phyloP scores from a whole-genome alignment of 1,140 invertebrate genomes.

The Notospermus geniculatus region DNA sequence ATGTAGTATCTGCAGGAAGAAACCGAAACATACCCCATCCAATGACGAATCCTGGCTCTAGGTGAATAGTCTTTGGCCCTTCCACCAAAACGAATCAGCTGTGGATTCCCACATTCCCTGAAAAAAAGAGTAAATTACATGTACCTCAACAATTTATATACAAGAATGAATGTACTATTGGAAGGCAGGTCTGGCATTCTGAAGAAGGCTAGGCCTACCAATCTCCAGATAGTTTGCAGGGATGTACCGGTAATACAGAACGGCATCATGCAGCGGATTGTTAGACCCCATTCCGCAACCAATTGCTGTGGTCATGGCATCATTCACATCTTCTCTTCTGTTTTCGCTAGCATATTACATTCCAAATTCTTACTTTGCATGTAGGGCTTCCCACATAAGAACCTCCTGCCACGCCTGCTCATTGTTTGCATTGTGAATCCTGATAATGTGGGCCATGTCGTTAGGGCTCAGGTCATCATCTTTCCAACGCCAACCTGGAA shows the following conservation, averaged over 20 bases:
- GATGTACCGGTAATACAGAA: no score
- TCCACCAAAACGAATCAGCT: slow-evolving; percentile 93
- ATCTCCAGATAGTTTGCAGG: no score
- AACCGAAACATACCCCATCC: slow-evolving; percentile 66
- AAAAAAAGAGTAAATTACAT: slow-evolving; percentile 15
- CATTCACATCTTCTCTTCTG: no score
- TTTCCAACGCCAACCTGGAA: slow-evolving; percentile 90
- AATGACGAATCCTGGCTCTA: slow-evolving; percentile 81
- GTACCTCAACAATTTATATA: no score
- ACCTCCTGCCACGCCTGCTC: slow-evolving; percentile 97
- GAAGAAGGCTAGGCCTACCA: no score
- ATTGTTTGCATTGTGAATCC: slow-evolving; percentile 99
- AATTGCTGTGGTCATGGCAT: no score
- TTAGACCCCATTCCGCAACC: no score
- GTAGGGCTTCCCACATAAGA: slow-evolving; percentile 89
- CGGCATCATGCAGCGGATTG: no score
- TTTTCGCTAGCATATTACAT: no score
- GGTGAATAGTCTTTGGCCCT: slow-evolving; percentile 94
- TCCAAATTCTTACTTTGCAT: slow-evolving; percentile 64
- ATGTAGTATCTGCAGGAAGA: no score
- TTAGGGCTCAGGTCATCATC: slow-evolving; percentile 81
- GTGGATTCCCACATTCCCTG: slow-evolving; percentile 53
- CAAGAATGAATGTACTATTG: no score
- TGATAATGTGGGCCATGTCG: slow-evolving; percentile 97
- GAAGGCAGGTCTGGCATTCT: no score